Evolutionary conservation across 2,888 invertebrate genomes (phyloP), one percentile per base, ranked within the genome.

Genomic region (Hypsopygia costalis): DNA sequence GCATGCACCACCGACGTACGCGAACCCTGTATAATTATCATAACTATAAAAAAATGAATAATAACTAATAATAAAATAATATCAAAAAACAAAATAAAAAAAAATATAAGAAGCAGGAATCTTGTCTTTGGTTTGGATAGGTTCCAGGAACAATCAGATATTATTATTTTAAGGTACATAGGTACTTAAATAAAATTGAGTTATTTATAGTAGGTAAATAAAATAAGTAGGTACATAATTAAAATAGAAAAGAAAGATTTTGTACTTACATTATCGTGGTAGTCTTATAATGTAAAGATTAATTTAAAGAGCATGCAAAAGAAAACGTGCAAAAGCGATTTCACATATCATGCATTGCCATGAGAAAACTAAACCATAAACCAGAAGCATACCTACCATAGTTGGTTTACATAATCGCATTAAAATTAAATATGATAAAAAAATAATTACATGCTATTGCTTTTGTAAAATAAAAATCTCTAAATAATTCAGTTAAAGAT

Each of bases 1-100:
- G 80, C 97, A 98, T 41, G 97, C 97, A 65, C 97, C 97, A 49
- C 97, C 97, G 50, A 98, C 97, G 86, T 98, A 98, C 46, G 97
- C 97, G 79, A 98, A 98, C 73, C 97, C 97, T 97, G 89, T 34
- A 33, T 16, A 44, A 44, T 38, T 11, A 31, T 3, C 4, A 11
- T 11, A 11, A 9, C n/a, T n/a, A n/a, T n/a, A n/a, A n/a, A n/a
- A n/a, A n/a, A n/a, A n/a, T n/a, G n/a, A n/a, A n/a, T n/a, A n/a
- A n/a, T n/a, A n/a, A n/a, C n/a, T n/a, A n/a, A n/a, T n/a, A n/a
- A n/a, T n/a, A n/a, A n/a, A n/a, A n/a, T n/a, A n/a, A n/a, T n/a
- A 8, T 27, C 11, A 8, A 9, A 25, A 11, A 27, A 32, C 6
- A 1, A 21, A 34, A 1, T 25, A 5, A 22, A 22, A 6, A 22